Evolutionary conservation across 2,888 invertebrate genomes (phyloP), one percentile per base, ranked within the genome.

Genomic region (Melanostoma scalare): DNA sequence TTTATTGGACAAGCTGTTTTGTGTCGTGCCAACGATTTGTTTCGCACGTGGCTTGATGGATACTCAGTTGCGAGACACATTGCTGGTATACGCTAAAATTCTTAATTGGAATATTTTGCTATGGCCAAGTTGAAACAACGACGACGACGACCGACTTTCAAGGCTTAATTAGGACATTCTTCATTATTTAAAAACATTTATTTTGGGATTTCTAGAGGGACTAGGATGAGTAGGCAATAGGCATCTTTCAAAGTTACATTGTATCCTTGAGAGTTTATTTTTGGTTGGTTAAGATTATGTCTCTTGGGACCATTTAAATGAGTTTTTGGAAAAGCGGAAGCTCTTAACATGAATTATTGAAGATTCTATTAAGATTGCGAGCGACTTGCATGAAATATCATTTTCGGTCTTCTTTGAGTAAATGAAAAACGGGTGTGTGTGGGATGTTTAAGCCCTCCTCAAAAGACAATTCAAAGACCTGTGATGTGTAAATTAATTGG

Each of bases 161-260:
- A 10, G 35, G 33, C 77, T 72, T 77, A 77, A 77, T 81, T 55
- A 77, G 81, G 60, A 72, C 67, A 61, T 81, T 77, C 50, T 72
- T 76, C 81, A 77, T 77, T 61, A 67, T 80, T 58, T 53, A 68
- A 63, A 71, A 65, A 3, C 58, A 65, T 76, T 76, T 71, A 68
- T 79, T 68, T 68, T 48, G 1, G 20, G 8, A 46, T 63, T 36
- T 73, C 30, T 9, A 8, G n/a, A 33, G 46, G 48, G 58, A 50
- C 9, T 38, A 36, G 3, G 40, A 48, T 63, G 48, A 50, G 50
- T 63, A 48, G 20, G 20, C 20, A 1, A 1, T 20, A 20, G 20
- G 20, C 38, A 20, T 48, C 48, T 36, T 36, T 5, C 40, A 31
- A 31, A 30, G 56, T 4, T 31, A 42, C 30, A 58, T 42, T 9